These are phyloP conservation scores for Stegodyphus mimosarum DNA, from an alignment of 1,140 invertebrate genomes.

Conservation along the genomic window DNA sequence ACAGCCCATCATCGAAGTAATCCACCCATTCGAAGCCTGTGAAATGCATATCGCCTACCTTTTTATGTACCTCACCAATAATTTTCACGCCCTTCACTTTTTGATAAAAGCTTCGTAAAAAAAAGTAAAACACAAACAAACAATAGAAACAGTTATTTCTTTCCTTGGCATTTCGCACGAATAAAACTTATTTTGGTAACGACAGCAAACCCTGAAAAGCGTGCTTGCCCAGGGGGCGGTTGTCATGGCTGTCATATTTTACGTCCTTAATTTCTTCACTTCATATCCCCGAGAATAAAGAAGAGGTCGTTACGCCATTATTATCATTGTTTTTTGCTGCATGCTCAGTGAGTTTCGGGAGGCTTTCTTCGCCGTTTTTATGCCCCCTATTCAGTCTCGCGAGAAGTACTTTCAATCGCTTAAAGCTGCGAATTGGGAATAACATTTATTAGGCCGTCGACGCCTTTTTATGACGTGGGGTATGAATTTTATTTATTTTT, in stretches of 20 bases:
- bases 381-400: not conserved
- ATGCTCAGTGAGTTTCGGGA: not conserved
- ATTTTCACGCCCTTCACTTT: not conserved
- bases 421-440: conserved; percentile 19
- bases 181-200: conserved; percentile 41
- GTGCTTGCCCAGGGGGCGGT: conserved; percentile 4
- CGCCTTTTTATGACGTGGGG: conserved; percentile 15
- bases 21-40: no score
- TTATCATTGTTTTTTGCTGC: conserved; percentile 18
- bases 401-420: not conserved
- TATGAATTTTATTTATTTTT: conserved; percentile 14
- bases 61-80: no score
- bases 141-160: not conserved
- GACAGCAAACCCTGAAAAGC: not conserved
- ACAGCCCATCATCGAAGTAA: no score
- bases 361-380: no score
- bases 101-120: not conserved
- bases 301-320: conserved; percentile 15
- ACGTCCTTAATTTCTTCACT: conserved; percentile 34
- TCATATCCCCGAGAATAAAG: not conserved
- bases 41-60: no score
- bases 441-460: conserved; percentile 9
- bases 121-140: not conserved
- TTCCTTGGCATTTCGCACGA: conserved; percentile 24
- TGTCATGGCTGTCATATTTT: conserved; percentile 31